A percentile compares a stretch with the other conserved stretches of the same genome.
Conservation (phyloP, 2,888 invertebrate species). For the Pachydiplax longipennis region DNA sequence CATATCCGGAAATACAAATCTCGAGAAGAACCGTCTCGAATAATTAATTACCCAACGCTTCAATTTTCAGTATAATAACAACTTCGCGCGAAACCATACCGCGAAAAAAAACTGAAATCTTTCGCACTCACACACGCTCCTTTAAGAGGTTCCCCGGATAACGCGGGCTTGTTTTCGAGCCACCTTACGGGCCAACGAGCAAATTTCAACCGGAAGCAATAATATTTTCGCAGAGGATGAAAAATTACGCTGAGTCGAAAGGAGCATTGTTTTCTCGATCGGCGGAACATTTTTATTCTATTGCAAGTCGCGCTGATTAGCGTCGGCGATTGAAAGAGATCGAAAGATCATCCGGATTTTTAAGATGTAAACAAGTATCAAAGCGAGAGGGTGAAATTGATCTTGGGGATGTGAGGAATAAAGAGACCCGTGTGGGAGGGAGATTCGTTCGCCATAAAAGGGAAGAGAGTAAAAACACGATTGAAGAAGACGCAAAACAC, state of each 20-base stretch:
- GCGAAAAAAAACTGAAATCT: background rate
- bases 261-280: background rate
- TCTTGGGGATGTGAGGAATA: background rate
- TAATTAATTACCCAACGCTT: background rate
- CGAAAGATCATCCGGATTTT: constrained; percentile 3
- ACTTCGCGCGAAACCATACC: background rate
- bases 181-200: too few relatives aligned
- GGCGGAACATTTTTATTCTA: background rate
- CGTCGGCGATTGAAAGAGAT: background rate
- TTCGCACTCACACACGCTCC: too few relatives aligned
- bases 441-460: background rate
- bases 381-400: background rate
- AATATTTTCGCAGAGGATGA: constrained; percentile 15
- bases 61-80: background rate
- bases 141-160: background rate
- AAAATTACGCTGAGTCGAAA: background rate
- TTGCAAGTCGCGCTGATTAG: background rate
- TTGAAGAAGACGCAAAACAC: background rate
- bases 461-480: background rate
- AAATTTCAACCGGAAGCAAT: background rate
- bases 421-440: background rate
- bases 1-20: too few relatives aligned
- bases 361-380: constrained; percentile 26
- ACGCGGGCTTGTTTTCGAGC: background rate
- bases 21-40: too few relatives aligned